Conservation (phyloP, 2,113 vertebrate species). For the Apteryx owenii region DNA sequence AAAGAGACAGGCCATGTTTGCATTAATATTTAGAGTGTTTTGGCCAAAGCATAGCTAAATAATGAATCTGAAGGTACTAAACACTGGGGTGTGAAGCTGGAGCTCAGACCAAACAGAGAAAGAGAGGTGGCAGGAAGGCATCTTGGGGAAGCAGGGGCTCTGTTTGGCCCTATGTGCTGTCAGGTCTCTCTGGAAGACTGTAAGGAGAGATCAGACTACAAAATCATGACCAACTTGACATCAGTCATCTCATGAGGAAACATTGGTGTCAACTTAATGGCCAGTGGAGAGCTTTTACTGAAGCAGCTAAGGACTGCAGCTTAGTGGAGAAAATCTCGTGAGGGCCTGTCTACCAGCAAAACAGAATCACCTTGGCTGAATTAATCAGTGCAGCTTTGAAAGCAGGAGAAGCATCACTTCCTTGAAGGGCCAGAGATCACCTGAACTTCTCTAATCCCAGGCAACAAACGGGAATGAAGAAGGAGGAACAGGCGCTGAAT, state of each 20-base stretch:
- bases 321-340: neutral
- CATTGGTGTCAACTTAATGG: neutral
- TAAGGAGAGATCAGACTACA: neutral
- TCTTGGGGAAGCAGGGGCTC: neutral
- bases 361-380: neutral
- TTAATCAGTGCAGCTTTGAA: neutral
- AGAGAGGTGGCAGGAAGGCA: neutral
- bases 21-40: slow-evolving; percentile 65
- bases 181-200: neutral
- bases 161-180: neutral
- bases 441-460: neutral
- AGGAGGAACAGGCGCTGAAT: neutral
- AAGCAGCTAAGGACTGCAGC: neutral
- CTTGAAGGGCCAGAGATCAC: neutral
- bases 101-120: slow-evolving; percentile 15
- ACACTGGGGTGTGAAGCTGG: slow-evolving; percentile 40
- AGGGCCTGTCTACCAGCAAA: neutral
- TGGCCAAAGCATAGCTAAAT: slow-evolving; percentile 56
- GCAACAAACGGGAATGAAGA: neutral
- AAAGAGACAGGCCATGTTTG: slow-evolving; percentile 69
- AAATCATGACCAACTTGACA: neutral
- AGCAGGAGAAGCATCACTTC: neutral
- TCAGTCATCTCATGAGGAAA: neutral
- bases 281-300: neutral
- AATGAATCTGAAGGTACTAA: slow-evolving; percentile 62